Conservation (phyloP, 2,888 invertebrate species). For the Salticus scenicus region DNA sequence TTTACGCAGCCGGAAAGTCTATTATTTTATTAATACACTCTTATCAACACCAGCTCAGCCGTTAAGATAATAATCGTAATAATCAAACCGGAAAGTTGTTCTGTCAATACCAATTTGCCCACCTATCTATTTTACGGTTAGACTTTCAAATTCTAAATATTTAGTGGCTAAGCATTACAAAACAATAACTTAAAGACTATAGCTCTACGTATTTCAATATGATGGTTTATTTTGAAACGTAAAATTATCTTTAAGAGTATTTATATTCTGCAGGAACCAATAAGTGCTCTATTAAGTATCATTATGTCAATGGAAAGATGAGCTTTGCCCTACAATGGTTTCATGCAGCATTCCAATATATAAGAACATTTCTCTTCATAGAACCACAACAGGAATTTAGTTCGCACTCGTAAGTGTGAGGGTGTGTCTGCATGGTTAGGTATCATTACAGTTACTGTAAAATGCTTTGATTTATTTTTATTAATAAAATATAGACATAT, state of each 20-base stretch:
- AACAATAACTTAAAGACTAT: slow-evolving; percentile 43
- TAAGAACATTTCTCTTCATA: slow-evolving; percentile 17
- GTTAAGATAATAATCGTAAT: slow-evolving; percentile 13
- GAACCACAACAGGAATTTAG: slow-evolving; percentile 28
- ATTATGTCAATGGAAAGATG: slow-evolving; percentile 54
- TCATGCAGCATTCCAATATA: background rate
- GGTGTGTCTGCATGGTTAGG: slow-evolving; percentile 32
- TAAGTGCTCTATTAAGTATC: slow-evolving; percentile 57
- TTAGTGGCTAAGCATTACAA: slow-evolving; percentile 13
- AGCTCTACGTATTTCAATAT: slow-evolving; percentile 25
- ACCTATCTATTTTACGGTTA: slow-evolving; percentile 11
- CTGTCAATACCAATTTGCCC: slow-evolving; percentile 36
- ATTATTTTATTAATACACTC: slow-evolving; percentile 40
- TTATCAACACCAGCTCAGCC: slow-evolving; percentile 32
- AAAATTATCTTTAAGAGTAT: slow-evolving; percentile 38
- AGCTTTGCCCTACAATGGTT: slow-evolving; percentile 29
- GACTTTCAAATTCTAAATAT: slow-evolving; percentile 23
- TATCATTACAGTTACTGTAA: slow-evolving; percentile 8
- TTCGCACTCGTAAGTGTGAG: slow-evolving; percentile 39
- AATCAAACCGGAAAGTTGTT: background rate
- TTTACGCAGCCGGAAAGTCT: slow-evolving; percentile 22
- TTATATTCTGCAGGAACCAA: slow-evolving; percentile 45
- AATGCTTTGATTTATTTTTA: too few species aligned
- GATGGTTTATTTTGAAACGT: slow-evolving; percentile 32
- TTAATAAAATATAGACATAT: too few species aligned